These are phyloP conservation scores for Balanococcus diminutus DNA, from an alignment of 2,888 invertebrate genomes.

Conservation along the genomic window DNA sequence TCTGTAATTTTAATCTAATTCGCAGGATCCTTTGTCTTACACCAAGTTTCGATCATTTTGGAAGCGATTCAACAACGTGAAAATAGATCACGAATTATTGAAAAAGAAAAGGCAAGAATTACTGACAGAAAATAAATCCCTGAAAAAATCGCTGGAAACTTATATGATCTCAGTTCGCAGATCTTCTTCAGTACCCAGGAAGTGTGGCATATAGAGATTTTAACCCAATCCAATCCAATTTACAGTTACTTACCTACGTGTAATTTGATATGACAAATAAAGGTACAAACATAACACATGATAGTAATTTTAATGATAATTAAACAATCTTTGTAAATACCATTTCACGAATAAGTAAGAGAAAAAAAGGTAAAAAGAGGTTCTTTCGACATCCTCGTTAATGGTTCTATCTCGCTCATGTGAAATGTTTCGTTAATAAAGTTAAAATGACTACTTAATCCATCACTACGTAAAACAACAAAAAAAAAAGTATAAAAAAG, in stretches of 20 bases:
- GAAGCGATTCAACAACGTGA: slow-evolving; percentile 12
- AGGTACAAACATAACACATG: background rate
- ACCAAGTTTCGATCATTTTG: background rate
- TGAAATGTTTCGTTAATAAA: background rate
- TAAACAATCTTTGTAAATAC: background rate
- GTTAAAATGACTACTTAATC: background rate
- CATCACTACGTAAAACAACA: background rate
- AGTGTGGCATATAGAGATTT: slow-evolving; percentile 19
- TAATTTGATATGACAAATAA: too few species aligned
- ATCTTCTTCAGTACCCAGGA: slow-evolving; percentile 37
- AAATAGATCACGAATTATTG: slow-evolving; percentile 14
- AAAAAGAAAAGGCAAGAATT: background rate
- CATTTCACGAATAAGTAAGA: background rate
- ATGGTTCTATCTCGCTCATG: background rate
- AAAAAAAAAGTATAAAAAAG: background rate
- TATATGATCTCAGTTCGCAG: background rate
- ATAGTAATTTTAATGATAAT: slow-evolving; percentile 6
- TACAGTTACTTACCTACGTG: background rate
- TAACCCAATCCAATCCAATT: background rate
- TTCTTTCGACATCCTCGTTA: background rate
- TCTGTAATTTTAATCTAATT: background rate
- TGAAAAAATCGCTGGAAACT: background rate
- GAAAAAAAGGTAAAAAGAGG: background rate
- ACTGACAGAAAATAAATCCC: background rate
- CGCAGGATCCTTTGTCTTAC: background rate